Base-by-base conservation (phyloP, 2,888 invertebrate species). In the Ophioninae sp. region DNA sequence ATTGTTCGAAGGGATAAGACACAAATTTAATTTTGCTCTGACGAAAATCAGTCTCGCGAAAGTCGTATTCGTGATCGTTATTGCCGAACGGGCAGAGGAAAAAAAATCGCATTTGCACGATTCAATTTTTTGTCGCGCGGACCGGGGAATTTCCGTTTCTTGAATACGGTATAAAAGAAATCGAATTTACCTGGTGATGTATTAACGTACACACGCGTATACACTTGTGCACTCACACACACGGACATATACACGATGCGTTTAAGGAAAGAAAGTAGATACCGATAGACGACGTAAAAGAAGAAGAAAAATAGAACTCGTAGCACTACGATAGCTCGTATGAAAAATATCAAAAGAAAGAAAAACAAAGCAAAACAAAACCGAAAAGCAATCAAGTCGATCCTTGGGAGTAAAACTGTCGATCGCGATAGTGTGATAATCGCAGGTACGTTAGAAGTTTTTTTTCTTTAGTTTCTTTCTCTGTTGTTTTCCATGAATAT, bases 381-480 rank as follows among this genome's bases (percentile, higher is more conserved):
- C 65, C 73, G 61, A 82, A 86, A 89, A 90, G 90, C 89, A 89
- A 89, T 89, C 85, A 79, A 85, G 37, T 83, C 70, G 83, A 86
- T 85, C 82, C 85, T 81, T 62, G 30, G 30, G 79, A 84, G 82
- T 65, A 75, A 50, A 81, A 75, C 64, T 76, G 80, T 79, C 73
- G 72, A 62, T 81, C 70, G 85, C 79, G 87, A 89, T 87, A 84
- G 84, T 86, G 85, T 87, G 88, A 89, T 89, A 89, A 89, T 89
- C 85, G 86, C 84, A 87, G 87, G 39, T 89, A 87, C 88, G 88
- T 88, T 79, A 83, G 79, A 80, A 83, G 50, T 50, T 17, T 50
- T 17, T 17, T 80, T 67, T 39, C n/a, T 61, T 30, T 30, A n/a
- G 30, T 30, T 30, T 30, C 30, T 30, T 30, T 30, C 30, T 30